Percentiles rank a stretch among this genome's conserved stretches.
phyloP scores from a whole-genome alignment of 2,888 invertebrate genomes.

The Synergus laeviventris region DNA sequence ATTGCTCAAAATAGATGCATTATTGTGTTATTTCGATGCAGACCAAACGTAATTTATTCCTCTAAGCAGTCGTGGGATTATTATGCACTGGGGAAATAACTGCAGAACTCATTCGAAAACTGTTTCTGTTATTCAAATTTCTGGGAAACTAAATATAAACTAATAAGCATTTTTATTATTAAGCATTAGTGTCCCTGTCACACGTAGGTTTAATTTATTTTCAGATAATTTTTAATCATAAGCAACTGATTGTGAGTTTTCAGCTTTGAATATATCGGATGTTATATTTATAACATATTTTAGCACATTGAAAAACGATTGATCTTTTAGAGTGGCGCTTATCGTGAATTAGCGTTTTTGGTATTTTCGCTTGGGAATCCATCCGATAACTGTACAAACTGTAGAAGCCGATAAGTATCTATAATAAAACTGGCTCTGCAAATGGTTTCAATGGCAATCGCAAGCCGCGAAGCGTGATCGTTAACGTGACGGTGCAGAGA shows the following conservation, averaged over 20 bases:
- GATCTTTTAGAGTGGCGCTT: conserved; percentile 5
- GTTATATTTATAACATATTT: conserved; percentile 13
- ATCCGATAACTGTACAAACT: conserved; percentile 28
- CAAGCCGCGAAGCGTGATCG: conserved; percentile 25
- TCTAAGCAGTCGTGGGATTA: conserved; percentile 24
- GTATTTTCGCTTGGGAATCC: conserved; percentile 31
- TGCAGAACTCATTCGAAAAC: conserved; percentile 37
- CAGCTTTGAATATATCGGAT: not conserved
- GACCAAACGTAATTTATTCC: conserved; percentile 23
- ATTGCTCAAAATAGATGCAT: conserved; percentile 26
- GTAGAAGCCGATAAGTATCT: conserved; percentile 33
- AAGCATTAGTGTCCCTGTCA: not conserved
- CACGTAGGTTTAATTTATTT: not conserved
- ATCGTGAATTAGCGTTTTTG: conserved; percentile 13
- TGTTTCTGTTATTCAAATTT: conserved; percentile 36
- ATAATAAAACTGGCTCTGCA: conserved; percentile 35
- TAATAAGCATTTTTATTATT: conserved; percentile 15
- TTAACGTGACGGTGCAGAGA: conserved; percentile 30
- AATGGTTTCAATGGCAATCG: conserved; percentile 32
- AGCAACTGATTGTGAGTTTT: not conserved
- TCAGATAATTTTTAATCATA: not conserved
- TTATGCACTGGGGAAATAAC: conserved; percentile 31
- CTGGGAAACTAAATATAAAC: conserved; percentile 18
- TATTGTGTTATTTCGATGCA: conserved; percentile 12
- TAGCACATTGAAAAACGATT: conserved; percentile 15